phyloP scores from a whole-genome alignment of 2,797 vertebrate species.

The Champsocephalus gunnari region DNA sequence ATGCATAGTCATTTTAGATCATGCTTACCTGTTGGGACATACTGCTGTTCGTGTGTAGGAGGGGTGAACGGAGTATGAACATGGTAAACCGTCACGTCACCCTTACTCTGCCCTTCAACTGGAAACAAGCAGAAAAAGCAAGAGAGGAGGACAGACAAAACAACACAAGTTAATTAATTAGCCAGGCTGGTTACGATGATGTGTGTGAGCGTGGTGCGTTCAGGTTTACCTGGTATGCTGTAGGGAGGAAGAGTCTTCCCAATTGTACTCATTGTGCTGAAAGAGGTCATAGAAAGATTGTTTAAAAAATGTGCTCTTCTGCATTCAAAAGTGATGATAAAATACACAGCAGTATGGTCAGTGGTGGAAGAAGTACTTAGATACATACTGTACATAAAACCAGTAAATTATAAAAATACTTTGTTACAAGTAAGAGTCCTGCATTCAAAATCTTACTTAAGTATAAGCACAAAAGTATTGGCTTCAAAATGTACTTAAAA shows the following conservation, averaged over 20 bases:
- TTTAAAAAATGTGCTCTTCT: neutral
- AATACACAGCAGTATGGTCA: neutral
- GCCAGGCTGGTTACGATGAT: neutral
- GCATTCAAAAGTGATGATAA: neutral
- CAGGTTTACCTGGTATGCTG: constrained; percentile 56
- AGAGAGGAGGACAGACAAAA: neutral
- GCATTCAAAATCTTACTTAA: no score
- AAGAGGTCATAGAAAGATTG: neutral
- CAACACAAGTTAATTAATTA: neutral
- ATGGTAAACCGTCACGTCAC: constrained; percentile 76
- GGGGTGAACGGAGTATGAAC: constrained; percentile 81
- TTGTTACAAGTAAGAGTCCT: no score
- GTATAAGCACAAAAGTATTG: no score
- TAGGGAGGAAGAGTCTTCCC: constrained; percentile 55
- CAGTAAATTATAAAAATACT: no score
- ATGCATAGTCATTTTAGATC: no score
- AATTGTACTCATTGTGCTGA: constrained; percentile 63
- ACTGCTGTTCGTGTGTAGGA: rapidly evolving
- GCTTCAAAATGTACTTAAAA: no score
- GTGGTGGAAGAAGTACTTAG: no score
- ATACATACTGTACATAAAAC: no score
- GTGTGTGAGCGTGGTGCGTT: neutral
- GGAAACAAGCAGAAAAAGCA: neutral
- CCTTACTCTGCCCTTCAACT: constrained; percentile 31
- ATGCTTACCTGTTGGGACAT: constrained; percentile 50